Conservation (phyloP, 2,113 vertebrate species). For the Bos indicus region DNA sequence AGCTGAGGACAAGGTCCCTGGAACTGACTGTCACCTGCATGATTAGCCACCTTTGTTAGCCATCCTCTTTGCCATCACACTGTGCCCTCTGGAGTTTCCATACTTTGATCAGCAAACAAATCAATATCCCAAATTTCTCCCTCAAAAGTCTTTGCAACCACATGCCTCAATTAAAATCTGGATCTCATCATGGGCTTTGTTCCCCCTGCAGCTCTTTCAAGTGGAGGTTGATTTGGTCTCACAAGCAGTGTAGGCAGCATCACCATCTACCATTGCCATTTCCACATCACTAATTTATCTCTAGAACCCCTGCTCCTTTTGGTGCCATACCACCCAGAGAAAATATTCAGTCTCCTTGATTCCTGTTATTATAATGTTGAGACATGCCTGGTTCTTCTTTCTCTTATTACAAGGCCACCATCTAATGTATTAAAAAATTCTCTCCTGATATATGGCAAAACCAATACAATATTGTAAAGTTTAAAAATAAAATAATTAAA, state of each 20-base stretch:
- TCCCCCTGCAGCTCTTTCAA: not conserved
- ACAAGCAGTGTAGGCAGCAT: not conserved
- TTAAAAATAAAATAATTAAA: not conserved
- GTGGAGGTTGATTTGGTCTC: not conserved
- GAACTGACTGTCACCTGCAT: too few species aligned
- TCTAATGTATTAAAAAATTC: not conserved
- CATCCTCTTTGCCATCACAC: not conserved
- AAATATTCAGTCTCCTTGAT: not conserved
- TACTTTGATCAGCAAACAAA: not conserved
- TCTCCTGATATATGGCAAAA: not conserved
- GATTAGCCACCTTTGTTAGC: not conserved
- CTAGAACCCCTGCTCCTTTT: not conserved
- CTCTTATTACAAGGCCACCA: not conserved
- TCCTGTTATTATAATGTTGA: not conserved
- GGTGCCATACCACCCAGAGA: not conserved
- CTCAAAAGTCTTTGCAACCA: not conserved
- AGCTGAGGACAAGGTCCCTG: not conserved
- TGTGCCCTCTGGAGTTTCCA: not conserved
- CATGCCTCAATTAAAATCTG: not conserved
- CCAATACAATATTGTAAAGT: too few species aligned
- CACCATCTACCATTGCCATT: too few species aligned
- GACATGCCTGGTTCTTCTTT: not conserved
- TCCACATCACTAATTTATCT: not conserved
- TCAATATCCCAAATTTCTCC: not conserved
- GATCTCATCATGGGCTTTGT: not conserved